Evolutionary conservation across 1,140 invertebrate species (phyloP), one percentile per base, ranked within the genome.

Genomic region (Zophobas morio): DNA sequence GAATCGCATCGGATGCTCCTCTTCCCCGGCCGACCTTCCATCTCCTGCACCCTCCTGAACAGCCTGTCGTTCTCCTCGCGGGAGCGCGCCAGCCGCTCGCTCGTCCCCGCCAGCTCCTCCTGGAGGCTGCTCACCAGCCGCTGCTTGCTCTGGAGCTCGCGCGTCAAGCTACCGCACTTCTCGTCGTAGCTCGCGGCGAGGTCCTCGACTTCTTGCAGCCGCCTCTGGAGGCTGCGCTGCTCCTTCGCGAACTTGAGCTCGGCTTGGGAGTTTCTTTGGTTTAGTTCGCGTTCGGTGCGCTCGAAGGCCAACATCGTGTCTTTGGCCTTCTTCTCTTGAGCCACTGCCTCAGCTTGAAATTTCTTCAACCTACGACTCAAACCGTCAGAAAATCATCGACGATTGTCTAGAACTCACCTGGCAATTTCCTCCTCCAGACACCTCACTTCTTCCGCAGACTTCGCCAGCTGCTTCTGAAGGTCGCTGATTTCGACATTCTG

Each of bases 31-130:
- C 84, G 86, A 80, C 60, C 89, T 86, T 95, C 93, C 3, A 95
- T 81, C 80, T 94, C 94, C 75, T 92, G 87, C 35, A 95, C 86
- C 78, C 91, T 90, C 49, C 88, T 87, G 77, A 92, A 95, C 4
- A 95, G 86, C 6, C 87, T 86, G 79, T 95, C 94, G 83, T 95
- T 96, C 86, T 96, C 94, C 83, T 94, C 92, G 54, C 94, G 92
- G 74, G 91, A 92, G 77, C 89, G 89, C 1, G 90, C 83, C 37
- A 94, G 84, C 73, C 90, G 83, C 80, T 89, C 87, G 74, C 88
- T 89, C n/a, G 81, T 79, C 60, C 77, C 88, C 83, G 88, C 88
- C 47, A 93, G 84, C 84, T 92, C 91, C 73, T 89, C 89, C 84
- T 90, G 90, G 57, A 93, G 85, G 78, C 87, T 88, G 73, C 86